phyloP scores from a whole-genome alignment of 2,113 vertebrate genomes.

The Capra hircus region DNA sequence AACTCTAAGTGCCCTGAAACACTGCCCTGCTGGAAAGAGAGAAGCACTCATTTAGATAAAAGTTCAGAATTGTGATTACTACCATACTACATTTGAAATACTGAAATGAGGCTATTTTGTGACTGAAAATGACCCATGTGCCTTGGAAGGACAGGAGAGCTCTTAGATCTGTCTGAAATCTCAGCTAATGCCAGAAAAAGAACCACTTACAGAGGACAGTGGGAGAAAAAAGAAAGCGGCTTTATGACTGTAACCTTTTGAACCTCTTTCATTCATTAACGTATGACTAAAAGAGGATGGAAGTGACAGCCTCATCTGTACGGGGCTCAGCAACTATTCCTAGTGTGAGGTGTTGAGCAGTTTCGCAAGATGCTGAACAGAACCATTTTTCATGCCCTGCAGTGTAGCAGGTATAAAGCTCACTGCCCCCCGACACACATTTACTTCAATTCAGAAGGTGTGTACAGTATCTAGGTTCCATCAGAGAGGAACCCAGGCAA shows the following conservation, averaged over 20 bases:
- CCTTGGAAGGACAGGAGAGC: neutral
- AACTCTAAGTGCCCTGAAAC: neutral
- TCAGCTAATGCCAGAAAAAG: neutral
- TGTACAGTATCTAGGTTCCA: neutral
- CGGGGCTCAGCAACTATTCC: neutral
- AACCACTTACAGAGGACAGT: neutral
- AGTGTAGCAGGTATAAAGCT: neutral
- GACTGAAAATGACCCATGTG: neutral
- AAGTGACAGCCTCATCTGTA: neutral
- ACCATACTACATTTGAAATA: neutral
- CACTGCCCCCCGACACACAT: fast-evolving
- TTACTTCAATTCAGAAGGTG: neutral
- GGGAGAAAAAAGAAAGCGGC: neutral
- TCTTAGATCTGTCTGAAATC: neutral
- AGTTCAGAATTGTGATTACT: neutral
- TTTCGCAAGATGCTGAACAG: too few species aligned
- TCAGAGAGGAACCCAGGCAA: neutral
- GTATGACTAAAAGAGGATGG: neutral
- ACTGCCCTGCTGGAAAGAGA: neutral
- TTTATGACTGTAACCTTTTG: neutral
- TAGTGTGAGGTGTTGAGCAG: neutral
- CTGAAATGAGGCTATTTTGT: neutral
- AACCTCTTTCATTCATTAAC: neutral
- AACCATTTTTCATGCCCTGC: neutral
- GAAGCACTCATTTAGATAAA: neutral